These are phyloP conservation scores for Isoperla grammatica DNA, from an alignment of 2,888 invertebrate species.

Conservation along the genomic window DNA sequence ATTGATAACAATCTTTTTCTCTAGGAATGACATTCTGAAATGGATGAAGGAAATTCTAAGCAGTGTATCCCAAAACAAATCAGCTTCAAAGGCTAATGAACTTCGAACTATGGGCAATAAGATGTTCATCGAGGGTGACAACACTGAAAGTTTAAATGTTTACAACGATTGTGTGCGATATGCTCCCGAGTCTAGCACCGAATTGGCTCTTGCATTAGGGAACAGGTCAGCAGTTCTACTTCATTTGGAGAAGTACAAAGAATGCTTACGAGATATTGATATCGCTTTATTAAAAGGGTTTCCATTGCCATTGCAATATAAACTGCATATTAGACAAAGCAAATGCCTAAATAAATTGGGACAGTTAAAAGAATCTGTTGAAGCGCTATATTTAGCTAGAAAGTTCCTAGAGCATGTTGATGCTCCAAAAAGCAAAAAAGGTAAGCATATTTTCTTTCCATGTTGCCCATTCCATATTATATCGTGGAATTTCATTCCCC, in stretches of 20 bases:
- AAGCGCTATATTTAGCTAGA: constrained; percentile 27
- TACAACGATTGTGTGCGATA: constrained; percentile 59
- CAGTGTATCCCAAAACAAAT: constrained; percentile 5
- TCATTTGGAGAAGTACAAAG: constrained; percentile 54
- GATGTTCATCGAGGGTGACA: constrained; percentile 9
- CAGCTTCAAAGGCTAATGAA: background rate
- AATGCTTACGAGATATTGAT: constrained; percentile 58
- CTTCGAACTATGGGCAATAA: constrained; percentile 21
- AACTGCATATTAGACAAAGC: constrained; percentile 59
- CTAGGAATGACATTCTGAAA: constrained; percentile 20
- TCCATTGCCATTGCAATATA: constrained; percentile 55
- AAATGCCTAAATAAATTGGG: constrained; percentile 57
- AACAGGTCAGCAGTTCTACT: constrained; percentile 64
- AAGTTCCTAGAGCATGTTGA: constrained; percentile 25
- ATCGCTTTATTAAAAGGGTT: constrained; percentile 56
- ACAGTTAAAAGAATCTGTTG: constrained; percentile 42
- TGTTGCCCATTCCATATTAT: background rate
- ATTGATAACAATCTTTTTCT: too few relatives aligned
- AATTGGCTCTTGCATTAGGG: constrained; percentile 58
- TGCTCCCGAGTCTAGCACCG: constrained; percentile 50
- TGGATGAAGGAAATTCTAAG: constrained; percentile 15
- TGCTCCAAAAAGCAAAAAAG: constrained; percentile 26
- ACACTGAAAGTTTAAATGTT: constrained; percentile 47
- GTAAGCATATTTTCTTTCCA: background rate
- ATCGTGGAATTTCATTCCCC: background rate